Evolutionary conservation across 2,113 vertebrate species (phyloP), one percentile per base, ranked within the genome.

Genomic region (Notothenia coriiceps): DNA sequence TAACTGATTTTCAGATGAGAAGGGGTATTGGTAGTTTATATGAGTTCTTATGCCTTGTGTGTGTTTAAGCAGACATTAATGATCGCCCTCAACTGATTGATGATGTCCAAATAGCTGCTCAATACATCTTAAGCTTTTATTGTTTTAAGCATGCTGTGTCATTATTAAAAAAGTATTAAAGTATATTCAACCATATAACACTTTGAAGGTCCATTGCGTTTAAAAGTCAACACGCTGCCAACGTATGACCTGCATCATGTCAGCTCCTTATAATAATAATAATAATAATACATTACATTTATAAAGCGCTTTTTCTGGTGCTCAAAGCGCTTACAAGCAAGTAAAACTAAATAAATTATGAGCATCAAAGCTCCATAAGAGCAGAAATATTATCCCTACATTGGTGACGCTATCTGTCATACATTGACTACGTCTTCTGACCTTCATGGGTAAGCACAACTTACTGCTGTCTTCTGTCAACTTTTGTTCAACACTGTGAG

Each of bases 401-500:
- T n/a, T 10, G 50, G 50, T n/a, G 51, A 17, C 7, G n/a, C 17
- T 17, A 52, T 52, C 9, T n/a, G 10, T n/a, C 4, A n/a, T 10
- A 20, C 7, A 17, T n/a, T n/a, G 17, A 52, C 18, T 40, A 40
- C 35, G 7, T 40, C 51, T 52, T 52, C 51, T 52, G 51, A 33
- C 6, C 2, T 2, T 33, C 25, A 33, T 40, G 4, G 57, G 8
- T 40, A 35, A 14, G 33, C 9, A 7, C 40, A 33, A 49, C 54
- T 10, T 15, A 25, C 25, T 2, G 4, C 44, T 43, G 7, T 63
- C 66, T 71, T 80, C 63, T 55, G 25, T 74, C 29, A 67, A 60
- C 56, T 68, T 74, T 75, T 54, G 33, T 79, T 74, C 49, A 51
- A 71, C 82, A 65, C 52, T 57, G 54, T 59, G 61, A 77, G 62